Evolutionary conservation across 2,888 invertebrate genomes (phyloP).

Genomic region (Gari tellinella): DNA sequence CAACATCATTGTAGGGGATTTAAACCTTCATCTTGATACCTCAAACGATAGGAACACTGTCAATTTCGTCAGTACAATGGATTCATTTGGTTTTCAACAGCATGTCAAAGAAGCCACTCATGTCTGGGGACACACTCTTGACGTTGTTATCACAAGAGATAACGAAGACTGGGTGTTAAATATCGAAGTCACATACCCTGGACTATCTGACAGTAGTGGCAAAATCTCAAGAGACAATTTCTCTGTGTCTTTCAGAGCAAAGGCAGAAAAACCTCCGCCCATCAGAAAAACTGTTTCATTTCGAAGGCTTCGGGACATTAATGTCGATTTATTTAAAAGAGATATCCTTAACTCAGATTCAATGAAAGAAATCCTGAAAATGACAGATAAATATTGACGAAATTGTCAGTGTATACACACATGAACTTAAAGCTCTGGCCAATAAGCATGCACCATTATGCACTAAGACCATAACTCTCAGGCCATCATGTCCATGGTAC

Average conservation of each 20-base stretch:
- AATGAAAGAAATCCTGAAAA: neutral
- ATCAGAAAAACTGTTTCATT: no score
- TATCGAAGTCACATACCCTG: constrained; percentile 10
- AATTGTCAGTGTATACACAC: constrained; percentile 11
- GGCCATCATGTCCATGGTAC: constrained; percentile 43
- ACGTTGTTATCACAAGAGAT: constrained; percentile 18
- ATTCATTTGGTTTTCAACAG: constrained; percentile 22
- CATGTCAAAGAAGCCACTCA: constrained; percentile 16
- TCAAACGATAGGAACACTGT: no score
- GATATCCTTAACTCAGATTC: constrained; percentile 18
- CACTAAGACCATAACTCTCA: constrained; percentile 35
- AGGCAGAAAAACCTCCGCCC: no score
- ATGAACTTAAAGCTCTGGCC: constrained; percentile 3
- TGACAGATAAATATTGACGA: constrained; percentile 19
- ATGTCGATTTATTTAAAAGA: constrained; percentile 22
- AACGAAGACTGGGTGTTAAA: constrained; percentile 15
- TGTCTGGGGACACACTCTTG: constrained; percentile 18
- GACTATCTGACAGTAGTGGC: constrained; percentile 27
- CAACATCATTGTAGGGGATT: no score
- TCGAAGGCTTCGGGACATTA: constrained; percentile 24
- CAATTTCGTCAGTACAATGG: neutral
- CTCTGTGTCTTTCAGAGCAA: neutral
- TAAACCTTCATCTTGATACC: no score
- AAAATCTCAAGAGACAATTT: constrained; percentile 19
- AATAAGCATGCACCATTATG: constrained; percentile 38